phyloP scores from a whole-genome alignment of 2,797 vertebrate species.

The Cossypha dichroa region DNA sequence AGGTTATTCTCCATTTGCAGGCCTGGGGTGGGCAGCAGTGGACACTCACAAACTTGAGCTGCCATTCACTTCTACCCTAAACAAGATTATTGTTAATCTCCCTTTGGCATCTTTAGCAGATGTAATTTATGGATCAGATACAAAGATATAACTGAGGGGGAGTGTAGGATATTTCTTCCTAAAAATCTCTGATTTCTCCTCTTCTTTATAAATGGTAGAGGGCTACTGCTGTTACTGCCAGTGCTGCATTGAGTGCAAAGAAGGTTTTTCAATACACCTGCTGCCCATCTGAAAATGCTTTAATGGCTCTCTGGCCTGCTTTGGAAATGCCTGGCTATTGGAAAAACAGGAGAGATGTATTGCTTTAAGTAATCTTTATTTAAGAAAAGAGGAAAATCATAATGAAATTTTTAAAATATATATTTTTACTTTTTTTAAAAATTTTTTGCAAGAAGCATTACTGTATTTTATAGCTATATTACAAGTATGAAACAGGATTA shows the following conservation, averaged over 20 bases:
- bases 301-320: not conserved
- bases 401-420: not conserved
- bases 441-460: not conserved
- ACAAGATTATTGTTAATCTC: not conserved
- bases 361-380: not conserved
- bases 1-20: not conserved
- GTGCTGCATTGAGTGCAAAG: not conserved
- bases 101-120: not conserved
- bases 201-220: not conserved
- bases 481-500: not conserved
- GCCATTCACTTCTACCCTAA: not conserved
- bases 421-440: not conserved
- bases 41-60: accelerated
- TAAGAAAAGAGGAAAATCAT: not conserved
- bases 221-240: not conserved
- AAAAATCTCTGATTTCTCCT: not conserved
- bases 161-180: not conserved
- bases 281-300: not conserved
- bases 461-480: not conserved
- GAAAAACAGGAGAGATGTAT: not conserved
- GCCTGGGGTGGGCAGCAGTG: not conserved
- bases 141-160: not conserved
- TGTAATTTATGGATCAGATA: not conserved
- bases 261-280: not conserved
- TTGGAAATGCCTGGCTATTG: not conserved